Evolutionary conservation across 2,113 vertebrate species (phyloP).

Genomic region (Bucco capensis): DNA sequence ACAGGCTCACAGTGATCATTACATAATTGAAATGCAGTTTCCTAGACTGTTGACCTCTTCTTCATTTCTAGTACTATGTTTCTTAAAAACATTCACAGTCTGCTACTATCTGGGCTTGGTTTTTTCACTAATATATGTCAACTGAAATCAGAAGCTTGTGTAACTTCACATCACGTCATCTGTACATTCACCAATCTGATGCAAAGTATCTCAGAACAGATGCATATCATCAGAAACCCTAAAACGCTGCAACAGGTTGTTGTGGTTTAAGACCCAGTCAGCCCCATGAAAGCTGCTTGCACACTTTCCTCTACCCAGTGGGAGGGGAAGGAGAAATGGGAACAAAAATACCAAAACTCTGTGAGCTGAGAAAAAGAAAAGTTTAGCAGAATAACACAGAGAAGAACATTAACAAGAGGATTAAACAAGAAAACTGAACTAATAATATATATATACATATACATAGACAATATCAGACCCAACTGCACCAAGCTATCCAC

Average conservation of each 20-base stretch:
- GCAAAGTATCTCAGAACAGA: background rate
- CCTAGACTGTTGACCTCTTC: background rate
- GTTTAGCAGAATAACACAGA: too few relatives aligned
- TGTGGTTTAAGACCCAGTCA: too few relatives aligned
- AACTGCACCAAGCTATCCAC: too few relatives aligned
- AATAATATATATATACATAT: too few relatives aligned
- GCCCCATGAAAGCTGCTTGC: too few relatives aligned
- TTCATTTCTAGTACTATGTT: background rate
- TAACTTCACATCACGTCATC: background rate
- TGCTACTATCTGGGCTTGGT: background rate
- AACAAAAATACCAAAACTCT: too few relatives aligned
- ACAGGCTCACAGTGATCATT: background rate
- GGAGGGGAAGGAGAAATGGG: too few relatives aligned
- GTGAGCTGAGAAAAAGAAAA: too few relatives aligned
- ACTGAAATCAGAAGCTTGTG: background rate
- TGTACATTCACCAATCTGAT: background rate
- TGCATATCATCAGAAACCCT: background rate
- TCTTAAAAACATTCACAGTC: background rate
- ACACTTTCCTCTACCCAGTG: too few relatives aligned
- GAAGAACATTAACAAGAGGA: too few relatives aligned
- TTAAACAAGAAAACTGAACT: too few relatives aligned
- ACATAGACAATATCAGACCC: too few relatives aligned
- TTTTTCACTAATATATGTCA: background rate
- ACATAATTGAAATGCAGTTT: background rate
- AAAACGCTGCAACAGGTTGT: background rate